Evolutionary conservation across 2,888 invertebrate species (phyloP).

Genomic region (Eupithecia dodoneata): DNA sequence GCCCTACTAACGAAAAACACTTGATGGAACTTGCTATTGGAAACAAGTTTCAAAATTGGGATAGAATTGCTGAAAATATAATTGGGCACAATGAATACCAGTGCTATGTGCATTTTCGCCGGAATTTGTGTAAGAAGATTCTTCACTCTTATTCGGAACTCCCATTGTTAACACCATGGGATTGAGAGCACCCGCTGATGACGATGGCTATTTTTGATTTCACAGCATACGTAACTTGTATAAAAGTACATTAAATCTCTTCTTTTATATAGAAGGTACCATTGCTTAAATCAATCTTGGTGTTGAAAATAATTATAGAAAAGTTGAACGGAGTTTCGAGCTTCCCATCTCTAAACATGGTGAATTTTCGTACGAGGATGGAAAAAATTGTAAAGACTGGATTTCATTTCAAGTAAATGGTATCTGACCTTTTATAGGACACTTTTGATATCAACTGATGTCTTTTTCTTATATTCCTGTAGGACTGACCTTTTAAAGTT

Average conservation of each 20-base stretch:
- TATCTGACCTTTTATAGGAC: slow-evolving; percentile 7
- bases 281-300: too few species aligned
- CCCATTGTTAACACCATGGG: not conserved
- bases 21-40: slow-evolving; percentile 12
- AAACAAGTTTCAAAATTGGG: slow-evolving; percentile 21
- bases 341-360: slow-evolving; percentile 20
- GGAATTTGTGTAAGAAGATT: slow-evolving; percentile 13
- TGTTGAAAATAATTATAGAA: not conserved
- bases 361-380: slow-evolving; percentile 9
- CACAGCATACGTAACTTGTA: not conserved
- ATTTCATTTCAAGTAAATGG: not conserved
- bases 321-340: slow-evolving; percentile 7
- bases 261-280: not conserved
- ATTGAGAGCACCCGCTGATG: not conserved
- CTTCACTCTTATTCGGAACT: not conserved
- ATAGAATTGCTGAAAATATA: slow-evolving; percentile 14
- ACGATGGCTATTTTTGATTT: not conserved
- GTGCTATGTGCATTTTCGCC: slow-evolving; percentile 29
- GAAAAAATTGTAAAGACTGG: slow-evolving; percentile 20
- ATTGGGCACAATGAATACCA: slow-evolving; percentile 25
- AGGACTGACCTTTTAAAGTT: not conserved
- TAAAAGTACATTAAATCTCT: not conserved
- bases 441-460: not conserved
- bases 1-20: slow-evolving; percentile 5
- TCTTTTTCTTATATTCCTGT: not conserved